Percentiles rank a stretch among this genome's conserved stretches.
phyloP scores from a whole-genome alignment of 2,797 vertebrate species.

The Typhlichthys subterraneus region DNA sequence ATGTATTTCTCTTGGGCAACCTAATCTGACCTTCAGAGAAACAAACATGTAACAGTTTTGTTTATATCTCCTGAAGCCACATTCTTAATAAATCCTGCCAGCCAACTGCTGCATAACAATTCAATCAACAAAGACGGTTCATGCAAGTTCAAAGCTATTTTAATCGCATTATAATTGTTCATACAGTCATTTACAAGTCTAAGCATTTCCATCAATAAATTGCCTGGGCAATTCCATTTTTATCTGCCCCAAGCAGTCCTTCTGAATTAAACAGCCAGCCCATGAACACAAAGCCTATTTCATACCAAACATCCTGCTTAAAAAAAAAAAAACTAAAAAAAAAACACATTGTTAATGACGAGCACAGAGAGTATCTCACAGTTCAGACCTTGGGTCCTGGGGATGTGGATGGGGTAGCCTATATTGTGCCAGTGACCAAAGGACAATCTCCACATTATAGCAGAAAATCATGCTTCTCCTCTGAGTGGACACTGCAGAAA shows the following conservation, averaged over 20 bases:
- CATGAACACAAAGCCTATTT: constrained; percentile 58
- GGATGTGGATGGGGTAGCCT: background rate
- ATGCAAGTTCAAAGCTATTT: constrained; percentile 68
- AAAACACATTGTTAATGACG: constrained; percentile 52
- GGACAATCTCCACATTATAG: constrained; percentile 22
- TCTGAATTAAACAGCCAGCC: constrained; percentile 53
- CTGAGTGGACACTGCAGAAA: constrained; percentile 11
- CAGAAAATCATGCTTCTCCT: constrained; percentile 20
- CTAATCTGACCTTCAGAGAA: background rate
- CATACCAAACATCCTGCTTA: constrained; percentile 34
- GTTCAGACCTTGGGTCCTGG: constrained; percentile 30
- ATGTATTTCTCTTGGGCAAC: background rate
- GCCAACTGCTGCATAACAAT: constrained; percentile 27
- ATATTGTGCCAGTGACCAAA: constrained; percentile 16
- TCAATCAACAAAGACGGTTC: constrained; percentile 45
- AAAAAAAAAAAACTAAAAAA: constrained; percentile 49
- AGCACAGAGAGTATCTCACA: constrained; percentile 51
- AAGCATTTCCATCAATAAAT: constrained; percentile 63
- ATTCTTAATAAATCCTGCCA: constrained; percentile 26
- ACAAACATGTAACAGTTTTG: too few relatives aligned
- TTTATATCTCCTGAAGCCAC: constrained; percentile 22
- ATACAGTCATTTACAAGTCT: constrained; percentile 64
- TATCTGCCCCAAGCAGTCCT: constrained; percentile 64
- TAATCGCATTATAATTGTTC: constrained; percentile 70
- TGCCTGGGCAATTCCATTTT: constrained; percentile 51